A percentile compares a stretch with the other conserved stretches of the same genome.
phyloP scores from a whole-genome alignment of 2,888 invertebrate species.

The Seira ritae region DNA sequence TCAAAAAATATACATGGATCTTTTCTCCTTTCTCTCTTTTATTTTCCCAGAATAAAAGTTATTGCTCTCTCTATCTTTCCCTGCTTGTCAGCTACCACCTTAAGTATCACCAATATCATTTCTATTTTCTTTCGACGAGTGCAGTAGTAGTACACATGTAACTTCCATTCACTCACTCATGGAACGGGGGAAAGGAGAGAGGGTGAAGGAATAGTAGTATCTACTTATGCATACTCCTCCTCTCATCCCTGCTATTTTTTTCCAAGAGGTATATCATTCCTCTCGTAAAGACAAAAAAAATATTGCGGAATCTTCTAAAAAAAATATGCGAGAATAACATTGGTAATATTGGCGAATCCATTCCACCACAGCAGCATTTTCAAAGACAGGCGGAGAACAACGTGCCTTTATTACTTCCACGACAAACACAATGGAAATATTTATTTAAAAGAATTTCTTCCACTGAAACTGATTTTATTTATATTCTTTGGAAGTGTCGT shows the following conservation, averaged over 20 bases:
- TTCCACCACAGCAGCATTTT: neutral
- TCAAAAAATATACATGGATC: conserved; percentile 35
- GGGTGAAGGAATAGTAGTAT: too few relatives aligned
- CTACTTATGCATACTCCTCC: neutral
- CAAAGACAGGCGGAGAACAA: neutral
- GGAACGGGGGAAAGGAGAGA: too few relatives aligned
- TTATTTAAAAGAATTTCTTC: neutral
- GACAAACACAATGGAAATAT: conserved; percentile 7
- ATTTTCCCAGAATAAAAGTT: conserved; percentile 15
- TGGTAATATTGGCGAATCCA: neutral
- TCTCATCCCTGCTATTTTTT: too few relatives aligned
- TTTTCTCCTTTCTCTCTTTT: conserved; percentile 9
- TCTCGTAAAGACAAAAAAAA: neutral
- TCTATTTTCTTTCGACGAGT: neutral
- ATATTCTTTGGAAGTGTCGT: neutral
- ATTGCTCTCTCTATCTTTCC: conserved; percentile 18
- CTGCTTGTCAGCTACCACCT: neutral
- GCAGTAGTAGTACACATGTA: too few relatives aligned
- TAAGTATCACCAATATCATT: conserved; percentile 14
- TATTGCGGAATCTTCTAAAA: too few relatives aligned
- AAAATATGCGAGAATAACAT: neutral
- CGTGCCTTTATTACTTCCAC: neutral
- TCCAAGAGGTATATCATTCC: too few relatives aligned
- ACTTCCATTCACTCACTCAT: too few relatives aligned
- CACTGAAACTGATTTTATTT: conserved; percentile 17